Conservation (phyloP, 2,888 invertebrate species). For the Drosophila trichaetosa region DNA sequence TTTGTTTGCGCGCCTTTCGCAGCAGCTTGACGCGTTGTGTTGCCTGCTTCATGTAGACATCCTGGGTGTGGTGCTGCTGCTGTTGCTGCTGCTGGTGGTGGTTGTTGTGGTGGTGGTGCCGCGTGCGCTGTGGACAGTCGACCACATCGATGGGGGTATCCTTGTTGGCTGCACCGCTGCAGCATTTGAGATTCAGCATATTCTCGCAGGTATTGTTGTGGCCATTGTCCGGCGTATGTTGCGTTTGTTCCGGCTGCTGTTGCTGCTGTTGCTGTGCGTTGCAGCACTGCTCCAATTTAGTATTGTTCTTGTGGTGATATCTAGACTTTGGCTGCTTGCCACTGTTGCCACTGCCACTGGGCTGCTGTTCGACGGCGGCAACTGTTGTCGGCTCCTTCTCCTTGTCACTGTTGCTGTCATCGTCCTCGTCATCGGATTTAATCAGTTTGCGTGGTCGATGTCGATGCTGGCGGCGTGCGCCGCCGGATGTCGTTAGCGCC, state of each 20-base stretch:
- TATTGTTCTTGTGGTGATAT: slow-evolving; percentile 74
- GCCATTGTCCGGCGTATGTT: slow-evolving; percentile 72
- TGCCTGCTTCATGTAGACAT: slow-evolving; percentile 84
- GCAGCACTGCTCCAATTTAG: slow-evolving; percentile 73
- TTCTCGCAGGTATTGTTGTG: slow-evolving; percentile 84
- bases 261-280: slow-evolving; percentile 41
- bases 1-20: slow-evolving; percentile 84
- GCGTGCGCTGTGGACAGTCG: slow-evolving; percentile 54
- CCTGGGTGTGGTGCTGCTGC: slow-evolving; percentile 60
- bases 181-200: slow-evolving; percentile 83
- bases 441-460: slow-evolving; percentile 85
- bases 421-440: slow-evolving; percentile 85
- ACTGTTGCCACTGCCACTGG: slow-evolving; percentile 47
- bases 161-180: slow-evolving; percentile 58
- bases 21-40: slow-evolving; percentile 84
- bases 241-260: slow-evolving; percentile 44
- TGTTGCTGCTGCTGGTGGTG: slow-evolving; percentile 34
- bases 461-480: slow-evolving; percentile 83
- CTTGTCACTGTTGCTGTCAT: slow-evolving; percentile 84
- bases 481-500: slow-evolving; percentile 74
- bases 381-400: slow-evolving; percentile 68
- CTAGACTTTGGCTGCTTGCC: slow-evolving; percentile 52
- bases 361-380: slow-evolving; percentile 39
- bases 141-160: slow-evolving; percentile 43
- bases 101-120: slow-evolving; percentile 45